phyloP scores from a whole-genome alignment of 2,113 vertebrate species.

The Narcine bancroftii region DNA sequence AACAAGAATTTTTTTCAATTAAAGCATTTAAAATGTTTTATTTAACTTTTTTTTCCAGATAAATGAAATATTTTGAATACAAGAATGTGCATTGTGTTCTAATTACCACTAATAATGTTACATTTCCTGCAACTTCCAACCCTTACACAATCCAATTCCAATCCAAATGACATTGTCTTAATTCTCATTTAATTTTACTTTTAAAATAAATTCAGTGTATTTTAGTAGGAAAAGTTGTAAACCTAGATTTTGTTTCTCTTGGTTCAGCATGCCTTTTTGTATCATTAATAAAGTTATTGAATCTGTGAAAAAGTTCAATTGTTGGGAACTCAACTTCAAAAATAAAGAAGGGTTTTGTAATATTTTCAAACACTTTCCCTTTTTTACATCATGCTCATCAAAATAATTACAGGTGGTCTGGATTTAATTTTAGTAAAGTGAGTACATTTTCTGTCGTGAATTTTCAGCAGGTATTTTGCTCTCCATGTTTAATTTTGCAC shows the following conservation, averaged over 20 bases:
- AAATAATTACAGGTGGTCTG: background rate
- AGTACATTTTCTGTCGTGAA: background rate
- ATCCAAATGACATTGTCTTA: too few relatives aligned
- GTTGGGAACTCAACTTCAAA: background rate
- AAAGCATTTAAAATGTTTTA: background rate
- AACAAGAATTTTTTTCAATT: background rate
- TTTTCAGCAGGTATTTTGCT: background rate
- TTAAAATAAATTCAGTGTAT: too few relatives aligned
- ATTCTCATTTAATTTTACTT: too few relatives aligned
- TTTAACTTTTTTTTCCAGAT: background rate
- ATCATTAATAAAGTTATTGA: background rate
- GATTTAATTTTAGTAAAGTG: background rate
- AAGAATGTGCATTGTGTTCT: background rate
- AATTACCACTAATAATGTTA: constrained; percentile 8
- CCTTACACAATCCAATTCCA: background rate
- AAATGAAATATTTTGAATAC: background rate
- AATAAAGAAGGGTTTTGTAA: background rate
- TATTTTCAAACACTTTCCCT: background rate
- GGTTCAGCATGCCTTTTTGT: background rate
- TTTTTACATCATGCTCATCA: background rate
- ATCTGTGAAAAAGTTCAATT: background rate
- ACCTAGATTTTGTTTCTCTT: background rate
- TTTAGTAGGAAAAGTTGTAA: background rate
- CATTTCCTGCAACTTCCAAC: background rate
- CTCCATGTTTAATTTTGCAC: background rate